phyloP scores from a whole-genome alignment of 2,888 invertebrate species.

The Conistra vaccinii region DNA sequence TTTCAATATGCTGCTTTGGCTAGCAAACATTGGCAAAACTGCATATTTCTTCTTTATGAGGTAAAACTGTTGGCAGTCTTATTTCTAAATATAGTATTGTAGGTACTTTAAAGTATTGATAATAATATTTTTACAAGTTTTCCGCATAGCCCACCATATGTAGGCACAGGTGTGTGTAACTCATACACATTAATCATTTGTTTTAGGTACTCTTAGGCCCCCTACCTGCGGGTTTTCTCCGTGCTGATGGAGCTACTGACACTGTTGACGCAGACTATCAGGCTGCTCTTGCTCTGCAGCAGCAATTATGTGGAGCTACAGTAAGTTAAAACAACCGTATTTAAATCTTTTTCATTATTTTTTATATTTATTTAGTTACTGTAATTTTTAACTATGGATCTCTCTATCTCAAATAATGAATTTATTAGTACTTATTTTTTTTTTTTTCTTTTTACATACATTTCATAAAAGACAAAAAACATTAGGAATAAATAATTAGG shows the following conservation, averaged over 20 bases:
- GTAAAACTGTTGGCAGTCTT: not conserved
- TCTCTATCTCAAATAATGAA: too few relatives aligned
- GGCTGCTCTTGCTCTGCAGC: conserved; percentile 93
- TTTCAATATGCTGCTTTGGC: not conserved
- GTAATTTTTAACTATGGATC: not conserved
- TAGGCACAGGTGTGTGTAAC: too few relatives aligned
- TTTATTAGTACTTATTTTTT: too few relatives aligned
- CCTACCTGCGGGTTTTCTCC: conserved; percentile 94
- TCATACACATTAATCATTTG: not conserved
- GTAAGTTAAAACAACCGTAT: conserved; percentile 68
- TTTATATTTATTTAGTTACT: not conserved
- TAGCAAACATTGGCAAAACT: not conserved
- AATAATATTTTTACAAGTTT: too few relatives aligned
- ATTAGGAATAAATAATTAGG: too few relatives aligned
- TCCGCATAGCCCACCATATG: not conserved
- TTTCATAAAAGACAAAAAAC: too few relatives aligned
- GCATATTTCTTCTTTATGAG: not conserved
- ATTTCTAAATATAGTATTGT: not conserved
- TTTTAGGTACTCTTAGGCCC: conserved; percentile 94
- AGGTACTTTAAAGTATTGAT: not conserved
- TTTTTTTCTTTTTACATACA: too few relatives aligned
- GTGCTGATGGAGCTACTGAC: conserved; percentile 91
- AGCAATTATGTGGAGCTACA: conserved; percentile 90
- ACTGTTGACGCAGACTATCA: conserved; percentile 95
- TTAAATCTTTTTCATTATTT: not conserved